Conservation (phyloP, 1,140 invertebrate species). For the Tetragonula clypearis region DNA sequence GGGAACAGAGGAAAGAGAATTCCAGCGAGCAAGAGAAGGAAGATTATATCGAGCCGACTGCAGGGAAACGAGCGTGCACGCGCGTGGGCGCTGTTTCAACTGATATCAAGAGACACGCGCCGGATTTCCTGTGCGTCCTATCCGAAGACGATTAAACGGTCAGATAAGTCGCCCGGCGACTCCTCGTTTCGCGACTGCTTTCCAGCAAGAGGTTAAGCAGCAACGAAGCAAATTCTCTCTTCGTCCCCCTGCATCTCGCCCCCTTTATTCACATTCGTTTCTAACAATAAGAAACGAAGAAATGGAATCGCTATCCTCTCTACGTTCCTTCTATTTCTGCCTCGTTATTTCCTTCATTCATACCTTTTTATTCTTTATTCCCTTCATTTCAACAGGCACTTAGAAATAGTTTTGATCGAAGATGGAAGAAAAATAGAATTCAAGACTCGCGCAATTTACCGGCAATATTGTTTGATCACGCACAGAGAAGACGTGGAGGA, state of each 20-base stretch:
- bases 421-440: no score
- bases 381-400: no score
- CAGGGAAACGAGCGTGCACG: background rate
- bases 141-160: conserved; percentile 55
- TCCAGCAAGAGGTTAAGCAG: background rate
- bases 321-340: no score
- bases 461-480: background rate
- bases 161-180: conserved; percentile 42
- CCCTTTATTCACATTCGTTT: background rate
- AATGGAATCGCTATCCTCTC: no score
- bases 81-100: conserved; percentile 46
- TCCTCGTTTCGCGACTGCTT: conserved; percentile 21
- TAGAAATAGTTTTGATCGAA: no score
- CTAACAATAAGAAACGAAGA: no score
- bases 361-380: no score
- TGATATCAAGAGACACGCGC: conserved; percentile 58
- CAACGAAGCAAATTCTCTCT: background rate
- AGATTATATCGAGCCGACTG: background rate
- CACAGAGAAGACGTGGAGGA: background rate
- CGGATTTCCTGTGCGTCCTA: conserved; percentile 61
- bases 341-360: no score
- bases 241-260: background rate
- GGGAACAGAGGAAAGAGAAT: no score
- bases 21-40: background rate
- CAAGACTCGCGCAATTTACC: no score